These are phyloP conservation scores for Myopa testacea DNA, from an alignment of 2,888 invertebrate genomes.

Conservation along the genomic window DNA sequence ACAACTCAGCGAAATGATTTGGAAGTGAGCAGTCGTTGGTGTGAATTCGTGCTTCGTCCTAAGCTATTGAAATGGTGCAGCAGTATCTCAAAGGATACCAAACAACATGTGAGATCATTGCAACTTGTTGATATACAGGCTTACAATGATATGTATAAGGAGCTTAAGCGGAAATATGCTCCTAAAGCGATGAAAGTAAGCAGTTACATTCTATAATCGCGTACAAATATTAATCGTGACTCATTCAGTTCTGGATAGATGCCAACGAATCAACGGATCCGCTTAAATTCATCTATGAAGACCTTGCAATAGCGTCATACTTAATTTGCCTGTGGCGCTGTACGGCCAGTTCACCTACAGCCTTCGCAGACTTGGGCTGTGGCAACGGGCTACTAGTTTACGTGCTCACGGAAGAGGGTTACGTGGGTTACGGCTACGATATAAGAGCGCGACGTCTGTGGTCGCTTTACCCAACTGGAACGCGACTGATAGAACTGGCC, in stretches of 20 bases:
- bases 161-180: constrained; percentile 84
- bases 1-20: constrained; percentile 39
- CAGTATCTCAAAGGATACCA: constrained; percentile 43
- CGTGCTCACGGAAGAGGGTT: constrained; percentile 87
- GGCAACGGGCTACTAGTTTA: constrained; percentile 96
- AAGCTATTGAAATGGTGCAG: constrained; percentile 65
- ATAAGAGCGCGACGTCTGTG: constrained; percentile 88
- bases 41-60: constrained; percentile 69
- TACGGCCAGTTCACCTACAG: constrained; percentile 70
- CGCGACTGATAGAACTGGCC: constrained; percentile 70
- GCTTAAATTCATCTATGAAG: constrained; percentile 94
- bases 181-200: constrained; percentile 77
- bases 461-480: constrained; percentile 78
- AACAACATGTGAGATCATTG: constrained; percentile 70
- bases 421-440: constrained; percentile 85
- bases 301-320: constrained; percentile 93
- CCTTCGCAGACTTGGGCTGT: constrained; percentile 95
- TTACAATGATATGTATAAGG: constrained; percentile 79
- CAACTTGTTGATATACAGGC: constrained; percentile 75
- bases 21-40: constrained; percentile 54
- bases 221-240: constrained; percentile 13
- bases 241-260: constrained; percentile 84
- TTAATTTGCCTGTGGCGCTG: constrained; percentile 83
- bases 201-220: background rate
- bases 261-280: constrained; percentile 94